Evolutionary conservation across 2,113 vertebrate genomes (phyloP).

Genomic region (Numida meleagris): DNA sequence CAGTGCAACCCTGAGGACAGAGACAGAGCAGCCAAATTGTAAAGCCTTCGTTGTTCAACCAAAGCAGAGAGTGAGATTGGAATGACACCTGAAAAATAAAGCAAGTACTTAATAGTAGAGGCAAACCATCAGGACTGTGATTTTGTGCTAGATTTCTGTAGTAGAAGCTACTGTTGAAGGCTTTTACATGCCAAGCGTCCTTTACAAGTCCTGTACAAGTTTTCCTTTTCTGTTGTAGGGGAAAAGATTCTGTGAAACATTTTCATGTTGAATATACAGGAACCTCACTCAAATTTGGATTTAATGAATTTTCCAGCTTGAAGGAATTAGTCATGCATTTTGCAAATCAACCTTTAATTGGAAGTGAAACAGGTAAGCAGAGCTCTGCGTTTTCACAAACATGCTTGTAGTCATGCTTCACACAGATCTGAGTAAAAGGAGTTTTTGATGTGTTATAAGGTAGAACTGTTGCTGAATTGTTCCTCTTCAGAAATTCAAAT

Average conservation of each 20-base stretch:
- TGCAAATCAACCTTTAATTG: slow-evolving; percentile 95
- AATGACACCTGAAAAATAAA: background rate
- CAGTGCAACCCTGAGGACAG: background rate
- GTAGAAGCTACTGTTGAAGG: background rate
- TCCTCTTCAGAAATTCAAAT: background rate
- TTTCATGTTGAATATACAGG: slow-evolving; percentile 87
- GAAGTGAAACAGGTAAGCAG: slow-evolving; percentile 91
- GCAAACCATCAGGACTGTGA: background rate
- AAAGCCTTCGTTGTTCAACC: background rate
- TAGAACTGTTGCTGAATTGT: background rate
- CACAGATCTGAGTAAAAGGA: background rate
- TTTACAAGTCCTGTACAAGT: background rate
- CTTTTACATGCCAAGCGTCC: background rate
- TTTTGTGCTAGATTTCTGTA: background rate
- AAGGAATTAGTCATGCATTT: slow-evolving; percentile 92
- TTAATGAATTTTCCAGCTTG: slow-evolving; percentile 88
- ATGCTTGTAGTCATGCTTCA: background rate
- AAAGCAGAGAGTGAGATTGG: background rate
- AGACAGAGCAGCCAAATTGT: background rate
- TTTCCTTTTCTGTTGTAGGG: slow-evolving; percentile 75
- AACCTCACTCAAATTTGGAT: slow-evolving; percentile 87
- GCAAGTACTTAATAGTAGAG: background rate
- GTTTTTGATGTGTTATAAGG: background rate
- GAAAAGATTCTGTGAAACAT: slow-evolving; percentile 96
- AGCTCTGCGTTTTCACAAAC: background rate